Evolutionary conservation across 2,888 invertebrate species (phyloP).

Genomic region (Lottia gigantea): DNA sequence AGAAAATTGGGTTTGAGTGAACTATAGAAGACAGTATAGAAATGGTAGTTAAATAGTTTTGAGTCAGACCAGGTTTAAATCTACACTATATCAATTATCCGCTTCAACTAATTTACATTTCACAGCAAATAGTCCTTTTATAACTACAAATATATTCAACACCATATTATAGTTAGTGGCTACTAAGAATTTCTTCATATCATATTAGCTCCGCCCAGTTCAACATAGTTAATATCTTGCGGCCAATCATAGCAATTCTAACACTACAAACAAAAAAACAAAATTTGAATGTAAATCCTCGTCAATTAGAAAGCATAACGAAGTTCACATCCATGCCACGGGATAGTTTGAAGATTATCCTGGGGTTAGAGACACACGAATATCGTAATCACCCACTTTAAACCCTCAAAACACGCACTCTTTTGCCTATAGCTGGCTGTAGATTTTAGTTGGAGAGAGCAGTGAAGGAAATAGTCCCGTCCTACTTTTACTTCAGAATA

Average conservation of each 20-base stretch:
- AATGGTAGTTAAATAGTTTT: too few species aligned
- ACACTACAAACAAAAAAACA: conserved; percentile 47
- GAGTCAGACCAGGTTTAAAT: background rate
- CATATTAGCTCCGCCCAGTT: conserved; percentile 18
- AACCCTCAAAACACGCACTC: conserved; percentile 10
- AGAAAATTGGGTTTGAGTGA: too few species aligned
- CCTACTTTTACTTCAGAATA: background rate
- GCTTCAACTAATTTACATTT: background rate
- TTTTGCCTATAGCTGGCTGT: conserved; percentile 7
- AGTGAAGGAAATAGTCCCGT: conserved; percentile 10
- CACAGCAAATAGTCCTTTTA: background rate
- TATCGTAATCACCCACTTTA: conserved; percentile 10
- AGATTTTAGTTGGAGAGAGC: conserved; percentile 5
- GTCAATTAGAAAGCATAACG: conserved; percentile 56
- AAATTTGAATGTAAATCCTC: conserved; percentile 60
- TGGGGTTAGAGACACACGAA: conserved; percentile 13
- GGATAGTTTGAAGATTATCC: conserved; percentile 17
- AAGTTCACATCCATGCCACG: conserved; percentile 51
- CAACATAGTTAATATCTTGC: conserved; percentile 16
- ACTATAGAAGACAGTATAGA: too few species aligned
- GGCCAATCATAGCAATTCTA: conserved; percentile 42
- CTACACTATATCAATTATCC: conserved; percentile 9
- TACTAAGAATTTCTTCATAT: background rate
- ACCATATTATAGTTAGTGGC: background rate
- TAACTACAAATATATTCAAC: background rate